Conservation (phyloP, 2,113 vertebrate genomes). For the Anarrhichthys ocellatus region DNA sequence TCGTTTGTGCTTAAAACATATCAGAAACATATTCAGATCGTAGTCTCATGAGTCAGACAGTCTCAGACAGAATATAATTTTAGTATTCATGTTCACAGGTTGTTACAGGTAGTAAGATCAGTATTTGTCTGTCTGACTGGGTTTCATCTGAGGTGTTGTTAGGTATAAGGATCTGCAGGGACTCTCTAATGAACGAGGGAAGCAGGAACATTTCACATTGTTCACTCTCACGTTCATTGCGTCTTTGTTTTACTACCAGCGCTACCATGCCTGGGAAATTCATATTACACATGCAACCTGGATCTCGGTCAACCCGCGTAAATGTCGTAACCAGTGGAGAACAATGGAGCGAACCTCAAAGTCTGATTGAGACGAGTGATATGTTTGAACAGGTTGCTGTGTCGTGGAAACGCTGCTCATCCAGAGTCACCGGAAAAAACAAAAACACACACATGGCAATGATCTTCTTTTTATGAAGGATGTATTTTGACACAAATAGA, state of each 20-base stretch:
- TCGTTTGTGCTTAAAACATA: background rate
- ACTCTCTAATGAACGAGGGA: background rate
- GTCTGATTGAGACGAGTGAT: background rate
- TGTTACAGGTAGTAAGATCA: background rate
- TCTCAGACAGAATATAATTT: background rate
- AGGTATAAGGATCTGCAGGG: background rate
- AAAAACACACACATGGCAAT: background rate
- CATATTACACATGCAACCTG: background rate
- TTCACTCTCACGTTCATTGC: background rate
- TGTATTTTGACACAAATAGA: background rate
- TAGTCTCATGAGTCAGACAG: background rate
- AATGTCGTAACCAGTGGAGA: background rate
- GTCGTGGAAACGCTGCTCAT: background rate
- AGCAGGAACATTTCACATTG: background rate
- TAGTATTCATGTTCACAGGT: background rate
- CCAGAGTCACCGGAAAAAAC: background rate
- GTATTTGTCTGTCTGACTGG: background rate
- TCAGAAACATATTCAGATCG: background rate
- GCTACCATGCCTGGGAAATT: background rate
- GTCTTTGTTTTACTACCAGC: background rate
- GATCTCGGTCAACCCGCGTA: background rate
- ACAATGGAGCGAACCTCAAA: background rate
- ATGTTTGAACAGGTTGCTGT: constrained; percentile 1
- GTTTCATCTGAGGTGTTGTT: background rate
- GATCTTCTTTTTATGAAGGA: background rate